phyloP scores from a whole-genome alignment of 2,113 vertebrate genomes.

The Hippocampus guttulatus region DNA sequence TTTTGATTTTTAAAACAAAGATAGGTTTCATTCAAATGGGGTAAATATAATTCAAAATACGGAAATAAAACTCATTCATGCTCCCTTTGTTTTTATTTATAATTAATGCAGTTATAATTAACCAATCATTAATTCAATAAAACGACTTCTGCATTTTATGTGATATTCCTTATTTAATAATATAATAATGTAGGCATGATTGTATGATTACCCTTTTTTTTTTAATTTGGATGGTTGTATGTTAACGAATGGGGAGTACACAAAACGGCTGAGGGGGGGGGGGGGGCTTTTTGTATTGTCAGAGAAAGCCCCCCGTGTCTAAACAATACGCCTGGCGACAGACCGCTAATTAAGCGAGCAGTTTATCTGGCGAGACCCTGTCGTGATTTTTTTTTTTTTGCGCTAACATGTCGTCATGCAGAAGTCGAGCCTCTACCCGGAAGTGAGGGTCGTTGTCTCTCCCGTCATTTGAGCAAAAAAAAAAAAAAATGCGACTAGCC shows the following conservation, averaged over 20 bases:
- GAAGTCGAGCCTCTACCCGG: conserved; percentile 9
- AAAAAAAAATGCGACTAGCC: not conserved
- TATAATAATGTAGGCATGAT: no score
- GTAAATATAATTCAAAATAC: no score
- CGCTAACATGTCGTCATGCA: not conserved
- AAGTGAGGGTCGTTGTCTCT: conserved; percentile 5
- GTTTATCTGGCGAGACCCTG: no score
- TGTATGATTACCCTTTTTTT: no score
- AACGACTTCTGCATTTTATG: no score
- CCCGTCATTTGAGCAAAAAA: not conserved
- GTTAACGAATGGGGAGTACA: not conserved
- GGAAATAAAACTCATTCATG: no score
- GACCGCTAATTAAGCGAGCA: conserved; percentile 34
- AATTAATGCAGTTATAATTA: no score
- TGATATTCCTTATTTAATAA: no score
- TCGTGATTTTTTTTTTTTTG: not conserved
- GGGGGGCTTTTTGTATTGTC: not conserved
- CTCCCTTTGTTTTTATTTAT: not conserved
- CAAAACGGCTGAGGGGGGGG: not conserved
- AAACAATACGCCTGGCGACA: conserved; percentile 51
- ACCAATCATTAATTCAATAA: no score
- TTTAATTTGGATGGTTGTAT: not conserved
- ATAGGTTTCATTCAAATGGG: not conserved
- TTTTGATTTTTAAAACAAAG: not conserved
- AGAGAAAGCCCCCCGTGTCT: conserved; percentile 3